phyloP scores from a whole-genome alignment of 2,888 invertebrate genomes.

The Odontocolon sp. region DNA sequence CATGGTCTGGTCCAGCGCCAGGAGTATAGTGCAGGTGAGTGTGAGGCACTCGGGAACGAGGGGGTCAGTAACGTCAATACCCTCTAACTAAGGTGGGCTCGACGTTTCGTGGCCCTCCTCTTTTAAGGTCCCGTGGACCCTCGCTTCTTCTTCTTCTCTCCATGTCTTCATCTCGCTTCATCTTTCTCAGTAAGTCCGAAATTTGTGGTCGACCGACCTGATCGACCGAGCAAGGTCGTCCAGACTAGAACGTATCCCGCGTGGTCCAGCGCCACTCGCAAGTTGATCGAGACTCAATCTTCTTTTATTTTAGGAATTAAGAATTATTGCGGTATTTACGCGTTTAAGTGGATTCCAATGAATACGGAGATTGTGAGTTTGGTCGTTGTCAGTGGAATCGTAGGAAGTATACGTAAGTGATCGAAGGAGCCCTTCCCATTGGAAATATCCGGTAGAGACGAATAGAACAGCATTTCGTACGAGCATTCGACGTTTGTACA shows the following conservation, averaged over 20 bases:
- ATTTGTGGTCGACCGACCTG: constrained; percentile 50
- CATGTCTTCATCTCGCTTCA: background rate
- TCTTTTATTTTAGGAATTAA: background rate
- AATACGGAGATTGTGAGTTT: background rate
- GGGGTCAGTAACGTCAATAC: constrained; percentile 65
- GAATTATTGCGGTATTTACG: background rate
- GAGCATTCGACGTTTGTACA: constrained; percentile 50
- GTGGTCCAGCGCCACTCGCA: background rate
- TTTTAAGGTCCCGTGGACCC: constrained; percentile 53
- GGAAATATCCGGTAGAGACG: constrained; percentile 18
- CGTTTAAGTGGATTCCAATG: background rate
- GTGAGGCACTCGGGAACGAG: constrained; percentile 7
- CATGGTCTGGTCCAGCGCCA: constrained; percentile 20
- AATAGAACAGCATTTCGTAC: constrained; percentile 9
- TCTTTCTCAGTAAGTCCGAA: constrained; percentile 27
- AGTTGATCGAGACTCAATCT: background rate
- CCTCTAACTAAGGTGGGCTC: constrained; percentile 68
- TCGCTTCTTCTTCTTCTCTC: constrained; percentile 9
- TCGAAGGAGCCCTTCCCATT: constrained; percentile 22
- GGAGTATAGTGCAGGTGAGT: constrained; percentile 50
- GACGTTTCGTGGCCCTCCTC: constrained; percentile 43
- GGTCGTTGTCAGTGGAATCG: constrained; percentile 26
- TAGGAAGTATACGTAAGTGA: constrained; percentile 27
- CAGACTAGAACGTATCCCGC: constrained; percentile 21
- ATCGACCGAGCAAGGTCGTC: constrained; percentile 63